These are phyloP conservation scores for Gallinago stenura DNA, from an alignment of 2,797 vertebrate species.

Conservation along the genomic window DNA sequence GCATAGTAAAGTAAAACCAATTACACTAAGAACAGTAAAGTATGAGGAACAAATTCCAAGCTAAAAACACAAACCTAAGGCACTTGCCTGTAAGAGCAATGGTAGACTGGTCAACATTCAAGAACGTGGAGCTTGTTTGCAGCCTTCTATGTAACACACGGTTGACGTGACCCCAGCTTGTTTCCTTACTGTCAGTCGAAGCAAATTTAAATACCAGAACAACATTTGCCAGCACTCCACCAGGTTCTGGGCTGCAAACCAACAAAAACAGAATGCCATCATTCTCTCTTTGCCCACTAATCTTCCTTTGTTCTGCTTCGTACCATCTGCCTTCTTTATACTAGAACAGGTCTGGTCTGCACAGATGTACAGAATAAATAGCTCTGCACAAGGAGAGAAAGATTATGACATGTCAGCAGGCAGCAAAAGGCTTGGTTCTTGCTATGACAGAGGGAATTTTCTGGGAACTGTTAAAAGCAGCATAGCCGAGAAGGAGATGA, in stretches of 20 bases:
- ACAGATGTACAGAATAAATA: neutral
- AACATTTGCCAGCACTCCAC: conserved; percentile 67
- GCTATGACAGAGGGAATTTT: neutral
- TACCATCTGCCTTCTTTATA: neutral
- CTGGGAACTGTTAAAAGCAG: neutral
- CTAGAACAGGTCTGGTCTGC: neutral
- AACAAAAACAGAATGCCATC: conserved; percentile 38
- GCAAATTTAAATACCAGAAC: conserved; percentile 76
- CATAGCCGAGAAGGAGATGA: neutral
- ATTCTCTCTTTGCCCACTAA: neutral
- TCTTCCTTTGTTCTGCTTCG: neutral
- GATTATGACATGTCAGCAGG: neutral
- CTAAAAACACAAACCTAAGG: neutral
- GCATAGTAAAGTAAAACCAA: neutral
- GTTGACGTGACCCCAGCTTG: conserved; percentile 34
- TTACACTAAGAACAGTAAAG: neutral
- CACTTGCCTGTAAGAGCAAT: conserved; percentile 77
- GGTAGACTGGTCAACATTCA: conserved; percentile 69
- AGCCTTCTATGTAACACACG: conserved; percentile 58
- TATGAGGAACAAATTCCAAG: neutral
- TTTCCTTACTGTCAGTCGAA: conserved; percentile 34
- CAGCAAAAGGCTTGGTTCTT: neutral
- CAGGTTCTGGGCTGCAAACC: conserved; percentile 73
- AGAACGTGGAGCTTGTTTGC: conserved; percentile 12
- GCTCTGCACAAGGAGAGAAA: neutral